Percentiles rank a stretch among this genome's conserved stretches.
phyloP scores from a whole-genome alignment of 2,888 invertebrate genomes.

The Prionchulus punctatus region DNA sequence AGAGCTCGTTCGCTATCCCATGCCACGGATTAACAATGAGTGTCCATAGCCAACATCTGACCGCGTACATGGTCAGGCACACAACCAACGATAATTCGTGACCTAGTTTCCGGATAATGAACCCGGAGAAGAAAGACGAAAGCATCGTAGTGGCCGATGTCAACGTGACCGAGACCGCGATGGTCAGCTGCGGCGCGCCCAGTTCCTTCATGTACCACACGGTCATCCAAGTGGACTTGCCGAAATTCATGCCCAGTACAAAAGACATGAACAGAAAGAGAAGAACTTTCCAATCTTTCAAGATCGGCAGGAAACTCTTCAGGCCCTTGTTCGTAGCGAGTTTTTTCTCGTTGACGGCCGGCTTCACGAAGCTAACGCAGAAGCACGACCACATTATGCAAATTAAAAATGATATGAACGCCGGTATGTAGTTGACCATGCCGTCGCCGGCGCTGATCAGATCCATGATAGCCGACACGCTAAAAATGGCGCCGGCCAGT shows the following conservation, averaged over 20 bases:
- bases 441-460: not conserved
- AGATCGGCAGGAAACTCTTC: not conserved
- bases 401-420: not conserved
- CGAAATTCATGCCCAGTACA: conserved; percentile 5
- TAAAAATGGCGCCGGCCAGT: not conserved
- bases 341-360: not conserved
- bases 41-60: not conserved
- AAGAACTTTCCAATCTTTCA: not conserved
- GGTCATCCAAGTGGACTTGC: conserved; percentile 1
- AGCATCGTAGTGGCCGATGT: not conserved
- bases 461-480: not conserved
- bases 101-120: not conserved
- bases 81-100: not conserved
- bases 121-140: not conserved
- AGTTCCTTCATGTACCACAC: conserved; percentile 6
- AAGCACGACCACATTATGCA: not conserved
- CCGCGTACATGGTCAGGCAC: not conserved
- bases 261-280: not conserved
- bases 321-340: not conserved
- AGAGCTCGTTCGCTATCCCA: not conserved
- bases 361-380: not conserved
- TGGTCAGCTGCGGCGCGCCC: not conserved
- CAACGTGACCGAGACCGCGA: not conserved
- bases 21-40: not conserved
- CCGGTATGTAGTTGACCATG: not conserved